phyloP scores from a whole-genome alignment of 1,140 invertebrate genomes.

The Pseudomyrmex sp. region DNA sequence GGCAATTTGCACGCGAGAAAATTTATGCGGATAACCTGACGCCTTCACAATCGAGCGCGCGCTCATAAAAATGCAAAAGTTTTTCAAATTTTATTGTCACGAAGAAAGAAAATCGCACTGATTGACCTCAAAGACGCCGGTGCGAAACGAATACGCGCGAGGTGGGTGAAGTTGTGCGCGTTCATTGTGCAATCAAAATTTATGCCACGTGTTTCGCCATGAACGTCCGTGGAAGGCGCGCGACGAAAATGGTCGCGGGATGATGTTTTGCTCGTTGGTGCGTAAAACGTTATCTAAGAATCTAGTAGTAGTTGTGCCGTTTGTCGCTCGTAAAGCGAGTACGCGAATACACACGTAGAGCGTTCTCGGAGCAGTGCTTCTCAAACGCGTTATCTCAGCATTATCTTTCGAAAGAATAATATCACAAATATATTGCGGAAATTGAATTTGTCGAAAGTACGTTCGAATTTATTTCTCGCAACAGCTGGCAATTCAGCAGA shows the following conservation, averaged over 20 bases:
- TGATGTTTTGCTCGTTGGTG: constrained; percentile 67
- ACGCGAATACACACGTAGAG: neutral
- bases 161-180: constrained; percentile 3
- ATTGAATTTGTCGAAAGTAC: neutral
- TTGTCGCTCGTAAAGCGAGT: constrained; percentile 29
- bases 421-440: neutral
- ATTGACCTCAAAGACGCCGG: constrained; percentile 28
- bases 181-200: constrained; percentile 35
- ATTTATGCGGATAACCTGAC: constrained; percentile 4
- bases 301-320: constrained; percentile 11
- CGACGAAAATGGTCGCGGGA: constrained; percentile 65
- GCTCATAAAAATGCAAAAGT: constrained; percentile 2
- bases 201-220: constrained; percentile 19
- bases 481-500: no score
- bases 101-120: constrained; percentile 44
- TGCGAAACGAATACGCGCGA: neutral
- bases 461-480: no score
- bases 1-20: neutral
- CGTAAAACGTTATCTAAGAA: constrained; percentile 49
- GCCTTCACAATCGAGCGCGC: neutral
- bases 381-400: neutral
- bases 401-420: constrained; percentile 6
- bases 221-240: constrained; percentile 11
- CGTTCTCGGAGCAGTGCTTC: neutral
- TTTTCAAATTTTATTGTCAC: neutral